Evolutionary conservation across 2,888 invertebrate species (phyloP).

Genomic region (Sarcophaga variegata): DNA sequence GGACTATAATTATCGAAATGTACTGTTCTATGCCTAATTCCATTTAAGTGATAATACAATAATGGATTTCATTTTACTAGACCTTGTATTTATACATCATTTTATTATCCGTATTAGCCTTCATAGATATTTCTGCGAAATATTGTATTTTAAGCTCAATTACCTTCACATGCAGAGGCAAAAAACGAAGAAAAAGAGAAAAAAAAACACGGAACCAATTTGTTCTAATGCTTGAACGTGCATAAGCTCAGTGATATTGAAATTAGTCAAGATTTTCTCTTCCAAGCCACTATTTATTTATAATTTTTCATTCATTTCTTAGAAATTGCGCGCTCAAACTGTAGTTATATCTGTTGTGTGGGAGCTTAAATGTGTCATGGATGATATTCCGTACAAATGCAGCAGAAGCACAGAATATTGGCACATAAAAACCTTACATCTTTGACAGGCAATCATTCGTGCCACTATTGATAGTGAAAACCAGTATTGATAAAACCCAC

Average conservation of each 20-base stretch:
- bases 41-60: no score
- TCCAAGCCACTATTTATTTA: not conserved
- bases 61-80: no score
- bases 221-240: not conserved
- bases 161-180: not conserved
- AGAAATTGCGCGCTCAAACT: not conserved
- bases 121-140: not conserved
- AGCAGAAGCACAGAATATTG: no score
- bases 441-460: slow-evolving; percentile 12
- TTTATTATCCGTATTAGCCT: not conserved
- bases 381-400: not conserved
- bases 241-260: no score
- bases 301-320: not conserved
- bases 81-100: not conserved
- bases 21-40: no score
- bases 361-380: not conserved
- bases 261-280: not conserved
- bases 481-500: not conserved
- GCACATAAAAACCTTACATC: not conserved
- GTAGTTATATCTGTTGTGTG: not conserved
- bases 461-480: slow-evolving; percentile 2
- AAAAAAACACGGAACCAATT: not conserved
- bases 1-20: no score
- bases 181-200: not conserved
- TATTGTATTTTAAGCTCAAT: not conserved